Evolutionary conservation across 1,140 invertebrate genomes (phyloP), one percentile per base, ranked within the genome.

Genomic region (Macrobrachium rosenbergii): DNA sequence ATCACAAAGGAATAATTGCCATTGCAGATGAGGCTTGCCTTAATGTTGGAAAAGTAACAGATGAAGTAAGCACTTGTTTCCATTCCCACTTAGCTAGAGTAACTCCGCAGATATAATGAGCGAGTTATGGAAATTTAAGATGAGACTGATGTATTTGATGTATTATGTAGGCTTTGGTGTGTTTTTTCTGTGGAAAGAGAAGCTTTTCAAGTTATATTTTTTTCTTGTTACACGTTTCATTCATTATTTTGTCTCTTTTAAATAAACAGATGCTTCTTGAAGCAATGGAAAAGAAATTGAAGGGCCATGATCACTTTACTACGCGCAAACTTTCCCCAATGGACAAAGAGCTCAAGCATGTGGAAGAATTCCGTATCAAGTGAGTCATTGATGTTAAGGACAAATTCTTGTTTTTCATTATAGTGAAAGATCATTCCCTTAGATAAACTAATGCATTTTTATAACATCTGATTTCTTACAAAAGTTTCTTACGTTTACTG

Each of bases 21-120:
- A 98, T 98, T 89, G 95, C 98, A 94, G 98, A 99, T 91, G 98
- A 99, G 92, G 98, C 97, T 37, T 99, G 97, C 89, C 94, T 98
- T 11, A 98, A 96, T 90, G 97, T 98, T 60, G 98, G 97, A 78
- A 97, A 97, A 93, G 95, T 98, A 45, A 96, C 96, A 2, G 97
- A 99, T 92, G 86, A 89, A 82, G 87, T 88, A 60, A 83, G 81
- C 7, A 94, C 14, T 58, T 14, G 16, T 6, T 52, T n/a, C 14
- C 60, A 37, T 1, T 37, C 0, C 28, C 28, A 37, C 28, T 2
- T 3, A 2, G 28, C 28, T 37, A 73, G 19, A 73, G 3, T 28
- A 73, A 17, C 6, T 12, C 23, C 11, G 14, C 43, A 37, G 72
- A 16, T 16, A 11, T 19, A 45, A 23, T 45, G 19, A 23, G 5